Evolutionary conservation across 1,140 invertebrate genomes (phyloP), one percentile per base, ranked within the genome.

Genomic region (Heliconius himera): DNA sequence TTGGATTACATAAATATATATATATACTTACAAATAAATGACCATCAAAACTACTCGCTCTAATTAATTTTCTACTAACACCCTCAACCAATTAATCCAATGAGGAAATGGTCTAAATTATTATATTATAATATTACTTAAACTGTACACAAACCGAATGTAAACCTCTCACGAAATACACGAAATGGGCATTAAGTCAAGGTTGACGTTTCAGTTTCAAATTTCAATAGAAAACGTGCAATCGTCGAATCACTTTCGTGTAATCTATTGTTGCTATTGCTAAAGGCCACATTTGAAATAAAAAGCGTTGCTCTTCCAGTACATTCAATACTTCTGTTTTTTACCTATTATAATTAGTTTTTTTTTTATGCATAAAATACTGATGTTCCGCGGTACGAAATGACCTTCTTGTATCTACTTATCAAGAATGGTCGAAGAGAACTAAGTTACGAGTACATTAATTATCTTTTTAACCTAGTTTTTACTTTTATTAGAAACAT

Each of bases 181-280:
- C 56, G 56, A 66, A 26, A 66, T 29, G 60, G 60, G 60, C 60
- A 66, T 66, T 66, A 66, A 66, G 60, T 66, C 60, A 66, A 66
- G 60, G 60, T 66, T 29, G n/a, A 13, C 54, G 60, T 66, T 66
- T 66, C 60, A 66, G 60, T 66, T 26, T 29, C 60, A 66, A 66
- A 22, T 66, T 26, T 29, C 60, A 66, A 66, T 66, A 66, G 60
- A 66, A 66, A 66, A 66, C 60, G 60, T 66, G 60, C 60, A 66
- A 66, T 16, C 60, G 60, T 29, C 60, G 13, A 66, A 66, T 66
- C 26, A 66, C 26, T 66, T 66, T 66, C 60, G 60, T 66, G n/a
- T 13, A 66, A 66, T 29, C 60, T 16, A 66, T 66, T 66, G 26
- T 66, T 66, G 11, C 26, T 66, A 66, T 66, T 29, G n/a, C 26